These are phyloP conservation scores for Seriola dumerili DNA, from an alignment of 2,113 vertebrate genomes.

Conservation along the genomic window DNA sequence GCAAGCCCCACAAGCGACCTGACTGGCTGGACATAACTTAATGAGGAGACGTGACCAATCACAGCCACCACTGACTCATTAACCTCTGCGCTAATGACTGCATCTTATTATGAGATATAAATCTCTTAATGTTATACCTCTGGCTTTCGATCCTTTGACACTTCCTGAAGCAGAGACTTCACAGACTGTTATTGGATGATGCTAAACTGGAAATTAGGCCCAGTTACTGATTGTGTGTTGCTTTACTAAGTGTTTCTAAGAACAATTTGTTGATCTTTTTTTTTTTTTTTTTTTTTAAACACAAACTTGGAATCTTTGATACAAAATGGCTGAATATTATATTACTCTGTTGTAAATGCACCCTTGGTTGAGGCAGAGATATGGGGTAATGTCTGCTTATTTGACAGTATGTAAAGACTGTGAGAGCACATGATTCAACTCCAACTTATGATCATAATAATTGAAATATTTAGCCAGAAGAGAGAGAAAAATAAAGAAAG, in stretches of 20 bases:
- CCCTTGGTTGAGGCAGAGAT: constrained; percentile 23
- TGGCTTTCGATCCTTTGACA: constrained; percentile 38
- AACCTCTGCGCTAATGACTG: constrained; percentile 28
- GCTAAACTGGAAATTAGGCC: constrained; percentile 62
- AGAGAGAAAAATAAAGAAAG: not conserved
- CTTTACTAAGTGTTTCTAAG: constrained; percentile 45
- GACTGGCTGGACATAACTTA: constrained; percentile 94
- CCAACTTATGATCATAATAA: constrained; percentile 17
- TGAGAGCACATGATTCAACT: constrained; percentile 20
- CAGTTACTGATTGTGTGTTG: constrained; percentile 61
- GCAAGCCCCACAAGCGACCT: constrained; percentile 94
- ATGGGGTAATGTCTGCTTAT: constrained; percentile 9
- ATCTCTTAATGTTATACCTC: constrained; percentile 57
- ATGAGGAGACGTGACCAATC: constrained; percentile 45
- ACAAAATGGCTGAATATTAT: constrained; percentile 41
- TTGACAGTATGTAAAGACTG: constrained; percentile 30
- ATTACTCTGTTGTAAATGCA: constrained; percentile 42
- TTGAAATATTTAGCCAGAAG: constrained; percentile 30
- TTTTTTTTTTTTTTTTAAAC: not conserved
- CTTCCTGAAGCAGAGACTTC: constrained; percentile 46
- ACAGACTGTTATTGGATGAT: constrained; percentile 33
- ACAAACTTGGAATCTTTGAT: constrained; percentile 47
- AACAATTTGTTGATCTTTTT: constrained; percentile 35
- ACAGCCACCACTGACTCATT: constrained; percentile 18
- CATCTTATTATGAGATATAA: constrained; percentile 32